Base-by-base conservation (phyloP, 2,797 vertebrate genomes). In the Oceanodroma leucorhoa region DNA sequence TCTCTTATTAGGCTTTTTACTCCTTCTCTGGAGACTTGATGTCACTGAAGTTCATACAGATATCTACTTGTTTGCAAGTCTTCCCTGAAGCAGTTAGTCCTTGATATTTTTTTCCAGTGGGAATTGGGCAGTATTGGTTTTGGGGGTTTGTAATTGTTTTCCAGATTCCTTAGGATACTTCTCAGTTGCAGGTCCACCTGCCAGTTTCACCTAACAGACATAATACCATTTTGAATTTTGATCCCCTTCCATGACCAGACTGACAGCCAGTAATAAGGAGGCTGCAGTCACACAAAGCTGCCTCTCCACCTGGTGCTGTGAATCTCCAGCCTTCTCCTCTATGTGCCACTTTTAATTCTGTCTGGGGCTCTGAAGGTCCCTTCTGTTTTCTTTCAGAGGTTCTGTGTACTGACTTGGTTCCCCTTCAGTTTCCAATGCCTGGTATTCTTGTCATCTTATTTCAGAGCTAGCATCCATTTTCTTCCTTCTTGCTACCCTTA, bases 201-300 rank as follows among this genome's bases (percentile, higher is more conserved):
- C 11, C 21, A 87, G 45, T 66, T 87, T 14, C 17, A 36, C 22
- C 14, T 55, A 51, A 51, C 13, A 58, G 41, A 46, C 7, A 5
- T 7, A 26, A 73, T 66, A 30, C 15, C 27, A 14, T 46, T 58
- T 50, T 77, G 34, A 0, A 18, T 80, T 82, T 45, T 62, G 18
- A 55, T 80, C 6, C 27, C 30, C 27, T 90, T 83, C 53, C 11
- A 8, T 46, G 46, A 54, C 9, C 2, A 18, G 38, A 36, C 32
- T 41, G 20, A 71, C 0, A 82, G 1, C 27, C 40, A 58, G 32
- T 40, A 50, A 40, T 8, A 36, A 55, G 22, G 41, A 75, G n/a
- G 10, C n/a, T 67, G 40, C 1, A 2, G 9, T 62, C 0, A 0
- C 27, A 81, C 13, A 55, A 24, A 41, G 9, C 24, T 72, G 29